Evolutionary conservation across 2,797 vertebrate genomes (phyloP).

Genomic region (Macropus fuliginosus): DNA sequence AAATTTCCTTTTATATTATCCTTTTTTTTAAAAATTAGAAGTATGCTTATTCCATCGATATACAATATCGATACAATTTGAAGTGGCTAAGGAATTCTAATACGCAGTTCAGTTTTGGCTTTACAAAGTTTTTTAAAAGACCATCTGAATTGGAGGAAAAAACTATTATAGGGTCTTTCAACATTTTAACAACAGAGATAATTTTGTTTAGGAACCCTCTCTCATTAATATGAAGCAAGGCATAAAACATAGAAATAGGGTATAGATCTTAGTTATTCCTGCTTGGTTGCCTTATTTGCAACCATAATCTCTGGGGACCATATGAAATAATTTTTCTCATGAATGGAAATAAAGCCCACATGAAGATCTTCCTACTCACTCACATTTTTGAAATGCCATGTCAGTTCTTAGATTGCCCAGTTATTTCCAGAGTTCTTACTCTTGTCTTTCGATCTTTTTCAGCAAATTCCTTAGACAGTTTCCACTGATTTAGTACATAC

Average conservation of each 20-base stretch:
- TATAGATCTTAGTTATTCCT: neutral
- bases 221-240: too few species aligned
- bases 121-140: conserved; percentile 91
- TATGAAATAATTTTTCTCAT: conserved; percentile 18
- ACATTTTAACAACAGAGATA: too few species aligned
- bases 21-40: conserved; percentile 90
- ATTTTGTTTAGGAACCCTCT: too few species aligned
- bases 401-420: conserved; percentile 11
- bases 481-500: neutral
- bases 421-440: neutral
- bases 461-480: neutral
- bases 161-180: too few species aligned
- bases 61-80: conserved; percentile 84
- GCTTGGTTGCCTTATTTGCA: neutral
- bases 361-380: neutral
- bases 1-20: conserved; percentile 91
- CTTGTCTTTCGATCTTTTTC: neutral
- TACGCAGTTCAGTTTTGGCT: conserved; percentile 93
- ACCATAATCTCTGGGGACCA: neutral
- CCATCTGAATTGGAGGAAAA: conserved; percentile 90
- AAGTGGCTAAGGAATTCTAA: conserved; percentile 91
- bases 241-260: neutral
- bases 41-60: conserved; percentile 90
- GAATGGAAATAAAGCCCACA: neutral
- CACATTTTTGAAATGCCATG: neutral